Percentiles rank a stretch among this genome's conserved stretches.
phyloP scores from a whole-genome alignment of 2,888 invertebrate species.

The Imbricaverruca yamaguchii region DNA sequence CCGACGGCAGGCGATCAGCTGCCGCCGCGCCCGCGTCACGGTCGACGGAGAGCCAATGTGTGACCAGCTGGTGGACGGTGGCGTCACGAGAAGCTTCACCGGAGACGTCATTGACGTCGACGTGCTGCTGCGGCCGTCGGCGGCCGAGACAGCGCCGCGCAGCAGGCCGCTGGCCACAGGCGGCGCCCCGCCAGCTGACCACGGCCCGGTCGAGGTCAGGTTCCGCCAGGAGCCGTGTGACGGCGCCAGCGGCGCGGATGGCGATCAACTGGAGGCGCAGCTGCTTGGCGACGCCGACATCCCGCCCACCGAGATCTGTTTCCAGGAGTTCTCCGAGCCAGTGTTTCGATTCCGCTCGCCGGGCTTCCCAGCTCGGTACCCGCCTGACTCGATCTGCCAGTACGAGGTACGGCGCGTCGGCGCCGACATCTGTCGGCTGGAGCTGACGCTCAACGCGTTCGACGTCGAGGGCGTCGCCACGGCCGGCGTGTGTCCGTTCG shows the following conservation, averaged over 20 bases:
- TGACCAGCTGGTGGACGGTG: neutral
- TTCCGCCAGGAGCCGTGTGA: neutral
- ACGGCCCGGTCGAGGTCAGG: neutral
- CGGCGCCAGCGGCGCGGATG: neutral
- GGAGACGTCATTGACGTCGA: neutral
- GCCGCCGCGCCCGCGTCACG: neutral
- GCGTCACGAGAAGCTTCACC: neutral
- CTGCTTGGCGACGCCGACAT: neutral
- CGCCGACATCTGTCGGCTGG: conserved; percentile 3
- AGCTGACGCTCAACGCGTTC: neutral
- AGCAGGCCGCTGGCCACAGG: neutral
- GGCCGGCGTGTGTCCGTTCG: neutral
- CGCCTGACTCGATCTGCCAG: neutral
- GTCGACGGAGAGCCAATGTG: neutral
- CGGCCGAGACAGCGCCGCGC: neutral
- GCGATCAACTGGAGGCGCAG: neutral
- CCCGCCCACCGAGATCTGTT: neutral
- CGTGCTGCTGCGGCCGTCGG: neutral
- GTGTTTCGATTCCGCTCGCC: neutral
- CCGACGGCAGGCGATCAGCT: neutral
- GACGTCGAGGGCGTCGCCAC: neutral
- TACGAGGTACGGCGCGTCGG: neutral
- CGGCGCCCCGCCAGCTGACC: neutral
- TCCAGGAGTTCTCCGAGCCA: conserved; percentile 15
- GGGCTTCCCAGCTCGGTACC: neutral